phyloP scores from a whole-genome alignment of 2,888 invertebrate species.

The Volucella inflata region DNA sequence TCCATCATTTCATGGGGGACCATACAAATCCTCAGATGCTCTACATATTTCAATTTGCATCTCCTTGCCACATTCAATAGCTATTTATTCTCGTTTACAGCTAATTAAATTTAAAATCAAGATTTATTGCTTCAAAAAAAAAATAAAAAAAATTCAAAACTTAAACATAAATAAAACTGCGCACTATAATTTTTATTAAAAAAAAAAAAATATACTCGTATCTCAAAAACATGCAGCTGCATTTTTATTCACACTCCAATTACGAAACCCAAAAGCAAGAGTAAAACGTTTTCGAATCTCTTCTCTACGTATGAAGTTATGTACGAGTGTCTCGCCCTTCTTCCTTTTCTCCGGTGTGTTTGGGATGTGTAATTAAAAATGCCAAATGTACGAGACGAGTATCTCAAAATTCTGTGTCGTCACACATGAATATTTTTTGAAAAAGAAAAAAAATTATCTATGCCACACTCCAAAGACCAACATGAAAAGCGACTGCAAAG shows the following conservation, averaged over 20 bases:
- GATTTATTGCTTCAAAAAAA: no score
- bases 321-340: slow-evolving; percentile 6
- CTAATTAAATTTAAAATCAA: no score
- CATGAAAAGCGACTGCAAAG: slow-evolving; percentile 34
- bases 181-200: no score
- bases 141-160: no score
- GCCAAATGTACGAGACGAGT: slow-evolving; percentile 38
- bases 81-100: no score
- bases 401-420: slow-evolving; percentile 41
- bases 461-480: slow-evolving; percentile 57
- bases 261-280: slow-evolving; percentile 15
- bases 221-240: slow-evolving; percentile 57
- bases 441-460: slow-evolving; percentile 24
- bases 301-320: slow-evolving; percentile 35
- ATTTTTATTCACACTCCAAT: slow-evolving; percentile 66
- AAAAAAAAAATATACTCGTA: background rate
- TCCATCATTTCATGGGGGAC: no score
- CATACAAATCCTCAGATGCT: no score
- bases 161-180: no score
- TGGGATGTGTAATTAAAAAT: slow-evolving; percentile 51
- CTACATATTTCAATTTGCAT: no score
- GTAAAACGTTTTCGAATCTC: slow-evolving; percentile 25
- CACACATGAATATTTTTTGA: slow-evolving; percentile 37
- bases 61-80: no score
- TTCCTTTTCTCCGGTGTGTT: slow-evolving; percentile 1